phyloP scores from a whole-genome alignment of 2,888 invertebrate genomes.

The Aricia artaxerxes region DNA sequence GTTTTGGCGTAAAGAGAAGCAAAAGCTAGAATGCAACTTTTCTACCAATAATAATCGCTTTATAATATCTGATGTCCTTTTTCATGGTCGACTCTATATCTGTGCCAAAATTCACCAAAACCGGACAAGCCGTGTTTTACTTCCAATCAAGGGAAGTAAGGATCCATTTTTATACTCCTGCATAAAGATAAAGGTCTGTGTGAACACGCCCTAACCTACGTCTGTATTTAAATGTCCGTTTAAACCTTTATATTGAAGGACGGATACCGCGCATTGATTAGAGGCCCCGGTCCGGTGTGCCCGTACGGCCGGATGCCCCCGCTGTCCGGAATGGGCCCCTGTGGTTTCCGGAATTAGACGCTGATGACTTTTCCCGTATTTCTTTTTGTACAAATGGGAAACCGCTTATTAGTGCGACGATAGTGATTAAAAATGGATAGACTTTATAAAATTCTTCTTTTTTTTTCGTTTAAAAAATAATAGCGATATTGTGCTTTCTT shows the following conservation, averaged over 20 bases:
- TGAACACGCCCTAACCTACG: not conserved
- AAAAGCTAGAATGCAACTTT: no score
- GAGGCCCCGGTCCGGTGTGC: slow-evolving; percentile 12
- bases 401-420: not conserved
- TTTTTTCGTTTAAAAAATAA: no score
- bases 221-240: slow-evolving; percentile 21
- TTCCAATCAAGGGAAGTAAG: no score
- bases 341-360: slow-evolving; percentile 31
- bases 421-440: not conserved
- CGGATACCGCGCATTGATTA: slow-evolving; percentile 25
- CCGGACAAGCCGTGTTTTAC: no score
- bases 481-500: no score
- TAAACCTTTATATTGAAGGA: slow-evolving; percentile 7
- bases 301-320: not conserved
- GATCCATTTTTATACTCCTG: no score
- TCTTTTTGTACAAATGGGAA: not conserved
- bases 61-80: no score
- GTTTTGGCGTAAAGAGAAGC: no score
- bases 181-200: not conserved
- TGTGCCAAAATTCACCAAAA: no score
- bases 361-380: slow-evolving; percentile 25
- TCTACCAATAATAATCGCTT: no score
- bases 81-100: no score
- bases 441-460: not conserved
- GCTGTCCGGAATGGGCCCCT: not conserved